These are phyloP conservation scores for Brenthis daphne DNA, from an alignment of 2,888 invertebrate genomes.

Conservation along the genomic window DNA sequence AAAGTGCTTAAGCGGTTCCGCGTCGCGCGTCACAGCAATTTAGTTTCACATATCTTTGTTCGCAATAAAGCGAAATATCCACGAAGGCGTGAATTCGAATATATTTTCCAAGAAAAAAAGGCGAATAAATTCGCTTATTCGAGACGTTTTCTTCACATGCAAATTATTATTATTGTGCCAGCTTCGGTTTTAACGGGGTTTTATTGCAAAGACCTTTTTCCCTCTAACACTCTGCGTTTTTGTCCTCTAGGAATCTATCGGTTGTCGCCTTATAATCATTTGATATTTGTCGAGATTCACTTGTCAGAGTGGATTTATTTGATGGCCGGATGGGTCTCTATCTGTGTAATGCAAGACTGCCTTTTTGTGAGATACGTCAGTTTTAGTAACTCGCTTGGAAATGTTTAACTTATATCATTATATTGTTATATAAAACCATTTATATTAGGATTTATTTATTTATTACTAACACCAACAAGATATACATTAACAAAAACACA, in stretches of 20 bases:
- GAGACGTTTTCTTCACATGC: slow-evolving; percentile 44
- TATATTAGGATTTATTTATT: too few species aligned
- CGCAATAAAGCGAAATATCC: slow-evolving; percentile 33
- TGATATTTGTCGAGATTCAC: slow-evolving; percentile 39
- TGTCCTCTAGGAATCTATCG: slow-evolving; percentile 29
- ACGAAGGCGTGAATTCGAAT: slow-evolving; percentile 36
- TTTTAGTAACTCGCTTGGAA: slow-evolving; percentile 1
- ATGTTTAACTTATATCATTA: too few species aligned
- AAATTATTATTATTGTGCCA: slow-evolving; percentile 47
- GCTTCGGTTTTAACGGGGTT: slow-evolving; percentile 43
- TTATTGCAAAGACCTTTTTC: slow-evolving; percentile 39
- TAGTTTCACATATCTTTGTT: slow-evolving; percentile 32
- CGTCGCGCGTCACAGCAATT: slow-evolving; percentile 25
- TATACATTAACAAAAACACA: too few species aligned
- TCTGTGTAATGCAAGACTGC: slow-evolving; percentile 7
- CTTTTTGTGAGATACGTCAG: slow-evolving; percentile 12
- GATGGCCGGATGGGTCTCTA: slow-evolving; percentile 30
- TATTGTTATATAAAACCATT: too few species aligned
- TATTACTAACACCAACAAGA: too few species aligned
- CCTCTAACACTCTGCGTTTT: slow-evolving; percentile 30
- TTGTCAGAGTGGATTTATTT: slow-evolving; percentile 38
- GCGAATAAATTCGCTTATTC: slow-evolving; percentile 43
- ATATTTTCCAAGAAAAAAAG: slow-evolving; percentile 33
- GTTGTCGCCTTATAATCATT: slow-evolving; percentile 39
- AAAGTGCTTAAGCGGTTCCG: slow-evolving; percentile 21